Evolutionary conservation across 2,113 vertebrate species (phyloP), one percentile per base, ranked within the genome.

Genomic region (Lynx canadensis): DNA sequence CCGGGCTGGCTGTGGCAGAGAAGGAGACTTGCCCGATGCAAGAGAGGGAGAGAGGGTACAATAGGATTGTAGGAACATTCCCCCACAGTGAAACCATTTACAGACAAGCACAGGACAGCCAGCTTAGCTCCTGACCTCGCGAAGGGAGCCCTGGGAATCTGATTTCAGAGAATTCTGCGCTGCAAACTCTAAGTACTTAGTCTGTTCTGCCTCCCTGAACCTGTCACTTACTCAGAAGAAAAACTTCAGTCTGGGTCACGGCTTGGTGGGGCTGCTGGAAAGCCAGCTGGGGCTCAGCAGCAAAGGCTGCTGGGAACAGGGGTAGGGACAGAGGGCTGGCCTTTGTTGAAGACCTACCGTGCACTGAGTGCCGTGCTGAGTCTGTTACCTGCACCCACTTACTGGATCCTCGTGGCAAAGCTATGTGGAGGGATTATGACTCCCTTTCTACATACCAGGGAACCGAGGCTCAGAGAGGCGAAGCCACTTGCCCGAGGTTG

Each of bases 201-300:
- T 73, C 82, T 11, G 69, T 96, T 89, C 92, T 0, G 4, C 90
- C 68, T 97, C 68, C 63, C 87, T 83, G 95, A 94, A 89, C 79
- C 95, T 87, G 97, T 90, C 96, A 88, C 66, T 91, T 38, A 95
- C 41, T 84, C 74, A 25, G 85, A 80, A 89, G 89, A 52, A 85
- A 73, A 89, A 76, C 82, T 80, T 88, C 60, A 36, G 78, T 12
- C 86, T 89, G 79, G 21, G 2, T 95, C 79, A 88, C 0, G 1
- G 92, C 45, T 29, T 60, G 86, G 71, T 16, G 66, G 82, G 60
- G 90, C 52, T n/a, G 87, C 50, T 1, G 6, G 36, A 93, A 86
- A 91, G 79, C 52, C 84, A 29, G 94, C 50, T 19, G 16, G 65
- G 31, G 23, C 85, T 91, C 76, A 1, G 36, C 4, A 6, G n/a